Evolutionary conservation across 1,140 invertebrate genomes (phyloP).

Genomic region (Eubasilissa regina): DNA sequence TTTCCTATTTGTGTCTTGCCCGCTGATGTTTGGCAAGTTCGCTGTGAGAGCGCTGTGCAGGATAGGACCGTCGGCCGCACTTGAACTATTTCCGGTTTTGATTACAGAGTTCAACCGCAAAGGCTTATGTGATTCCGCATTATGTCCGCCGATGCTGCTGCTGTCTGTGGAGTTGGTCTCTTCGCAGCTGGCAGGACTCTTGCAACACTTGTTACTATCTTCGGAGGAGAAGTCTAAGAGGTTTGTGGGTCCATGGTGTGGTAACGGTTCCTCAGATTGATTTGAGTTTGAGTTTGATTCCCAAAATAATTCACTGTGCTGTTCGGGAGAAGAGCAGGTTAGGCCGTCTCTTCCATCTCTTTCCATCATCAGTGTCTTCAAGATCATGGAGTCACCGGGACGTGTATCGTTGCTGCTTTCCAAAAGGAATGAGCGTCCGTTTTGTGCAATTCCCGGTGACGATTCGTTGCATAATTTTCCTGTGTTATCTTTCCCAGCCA

Average conservation of each 20-base stretch:
- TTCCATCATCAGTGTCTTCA: conserved; percentile 64
- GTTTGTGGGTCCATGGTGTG: conserved; percentile 50
- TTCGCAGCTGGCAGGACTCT: conserved; percentile 67
- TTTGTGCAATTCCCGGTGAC: conserved; percentile 53
- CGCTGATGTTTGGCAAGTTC: conserved; percentile 62
- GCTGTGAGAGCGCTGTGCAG: conserved; percentile 62
- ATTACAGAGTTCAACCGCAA: conserved; percentile 69
- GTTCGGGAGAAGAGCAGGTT: conserved; percentile 66
- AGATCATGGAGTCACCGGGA: conserved; percentile 60
- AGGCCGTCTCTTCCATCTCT: conserved; percentile 63
- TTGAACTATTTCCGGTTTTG: conserved; percentile 61
- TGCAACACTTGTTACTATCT: conserved; percentile 71
- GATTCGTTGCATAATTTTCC: conserved; percentile 28
- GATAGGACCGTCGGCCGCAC: conserved; percentile 55
- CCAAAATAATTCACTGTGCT: conserved; percentile 69
- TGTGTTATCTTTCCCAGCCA: not conserved
- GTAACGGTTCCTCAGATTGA: conserved; percentile 64
- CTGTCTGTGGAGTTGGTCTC: conserved; percentile 69
- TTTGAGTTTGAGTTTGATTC: conserved; percentile 68
- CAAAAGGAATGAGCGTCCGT: conserved; percentile 66
- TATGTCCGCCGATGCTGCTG: conserved; percentile 61
- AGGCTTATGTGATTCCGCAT: conserved; percentile 60
- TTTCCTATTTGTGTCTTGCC: conserved; percentile 59
- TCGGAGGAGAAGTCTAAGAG: conserved; percentile 68
- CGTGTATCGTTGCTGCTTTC: conserved; percentile 64